These are phyloP conservation scores for Thamnophis sirtalis DNA, from an alignment of 2,113 vertebrate species.

Conservation along the genomic window DNA sequence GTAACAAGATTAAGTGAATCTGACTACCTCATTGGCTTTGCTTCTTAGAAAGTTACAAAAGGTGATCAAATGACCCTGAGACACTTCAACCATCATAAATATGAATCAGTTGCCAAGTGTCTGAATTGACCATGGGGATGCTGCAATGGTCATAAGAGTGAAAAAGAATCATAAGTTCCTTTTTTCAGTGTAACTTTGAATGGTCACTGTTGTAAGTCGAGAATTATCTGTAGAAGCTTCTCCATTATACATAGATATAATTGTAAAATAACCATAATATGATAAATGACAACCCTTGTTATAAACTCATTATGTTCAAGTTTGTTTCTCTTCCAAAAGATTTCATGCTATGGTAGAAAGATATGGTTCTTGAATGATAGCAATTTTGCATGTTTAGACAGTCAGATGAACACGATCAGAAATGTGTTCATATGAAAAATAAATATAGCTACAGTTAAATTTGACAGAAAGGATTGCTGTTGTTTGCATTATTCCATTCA, in stretches of 20 bases:
- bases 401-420: not conserved
- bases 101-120: not conserved
- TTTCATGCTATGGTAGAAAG: not conserved
- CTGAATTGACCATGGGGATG: not conserved
- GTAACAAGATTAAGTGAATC: not conserved
- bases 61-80: not conserved
- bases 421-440: not conserved
- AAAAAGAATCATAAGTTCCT: not conserved
- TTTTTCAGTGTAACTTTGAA: not conserved
- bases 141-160: not conserved
- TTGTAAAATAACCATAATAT: not conserved
- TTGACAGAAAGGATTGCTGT: not conserved
- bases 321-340: not conserved
- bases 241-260: not conserved
- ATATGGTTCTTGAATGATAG: not conserved
- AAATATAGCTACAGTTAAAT: not conserved
- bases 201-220: not conserved
- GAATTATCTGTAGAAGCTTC: not conserved
- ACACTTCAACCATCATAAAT: not conserved
- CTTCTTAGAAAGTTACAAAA: not conserved
- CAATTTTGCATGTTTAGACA: not conserved
- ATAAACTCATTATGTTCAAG: not conserved
- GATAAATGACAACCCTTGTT: not conserved
- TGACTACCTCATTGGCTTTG: not conserved
- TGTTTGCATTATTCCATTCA: not conserved